Evolutionary conservation across 2,888 invertebrate species (phyloP).

Genomic region (Drosophila infuscata): DNA sequence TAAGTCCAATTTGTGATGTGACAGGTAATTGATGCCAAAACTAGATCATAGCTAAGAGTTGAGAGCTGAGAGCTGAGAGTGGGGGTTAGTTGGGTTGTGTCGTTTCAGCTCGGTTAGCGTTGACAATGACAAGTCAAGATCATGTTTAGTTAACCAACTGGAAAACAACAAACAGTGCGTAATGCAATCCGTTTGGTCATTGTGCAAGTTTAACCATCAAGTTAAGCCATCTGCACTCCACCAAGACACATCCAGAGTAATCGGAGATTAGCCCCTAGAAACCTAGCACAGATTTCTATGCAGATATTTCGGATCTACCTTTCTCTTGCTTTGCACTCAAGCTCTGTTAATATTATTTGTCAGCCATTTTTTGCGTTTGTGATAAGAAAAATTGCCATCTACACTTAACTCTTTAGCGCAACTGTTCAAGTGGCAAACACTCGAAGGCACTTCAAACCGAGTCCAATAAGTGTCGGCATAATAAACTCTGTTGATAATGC

Average conservation of each 20-base stretch:
- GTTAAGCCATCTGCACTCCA: slow-evolving; percentile 53
- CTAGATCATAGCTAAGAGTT: slow-evolving; percentile 42
- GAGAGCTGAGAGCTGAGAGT: background rate
- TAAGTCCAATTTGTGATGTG: slow-evolving; percentile 58
- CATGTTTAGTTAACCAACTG: slow-evolving; percentile 81
- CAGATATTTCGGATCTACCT: background rate
- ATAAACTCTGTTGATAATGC: slow-evolving; percentile 11
- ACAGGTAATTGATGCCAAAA: slow-evolving; percentile 79
- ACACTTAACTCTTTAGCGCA: slow-evolving; percentile 28
- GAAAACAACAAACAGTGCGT: slow-evolving; percentile 63
- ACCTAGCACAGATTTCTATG: too few species aligned
- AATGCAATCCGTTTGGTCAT: slow-evolving; percentile 58
- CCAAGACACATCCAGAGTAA: slow-evolving; percentile 30
- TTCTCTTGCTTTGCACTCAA: slow-evolving; percentile 35
- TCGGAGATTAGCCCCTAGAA: slow-evolving; percentile 24
- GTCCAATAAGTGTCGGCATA: slow-evolving; percentile 24
- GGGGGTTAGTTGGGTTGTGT: slow-evolving; percentile 6
- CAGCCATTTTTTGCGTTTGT: slow-evolving; percentile 20
- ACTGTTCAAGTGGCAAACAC: slow-evolving; percentile 38
- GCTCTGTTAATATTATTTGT: background rate
- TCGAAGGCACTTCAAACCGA: slow-evolving; percentile 22
- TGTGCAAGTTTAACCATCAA: slow-evolving; percentile 64
- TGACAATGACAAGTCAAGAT: slow-evolving; percentile 78
- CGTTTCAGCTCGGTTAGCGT: slow-evolving; percentile 61
- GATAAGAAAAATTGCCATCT: slow-evolving; percentile 46